Evolutionary conservation across 2,113 vertebrate genomes (phyloP).

Genomic region (Psammodynastes pulverulentus): DNA sequence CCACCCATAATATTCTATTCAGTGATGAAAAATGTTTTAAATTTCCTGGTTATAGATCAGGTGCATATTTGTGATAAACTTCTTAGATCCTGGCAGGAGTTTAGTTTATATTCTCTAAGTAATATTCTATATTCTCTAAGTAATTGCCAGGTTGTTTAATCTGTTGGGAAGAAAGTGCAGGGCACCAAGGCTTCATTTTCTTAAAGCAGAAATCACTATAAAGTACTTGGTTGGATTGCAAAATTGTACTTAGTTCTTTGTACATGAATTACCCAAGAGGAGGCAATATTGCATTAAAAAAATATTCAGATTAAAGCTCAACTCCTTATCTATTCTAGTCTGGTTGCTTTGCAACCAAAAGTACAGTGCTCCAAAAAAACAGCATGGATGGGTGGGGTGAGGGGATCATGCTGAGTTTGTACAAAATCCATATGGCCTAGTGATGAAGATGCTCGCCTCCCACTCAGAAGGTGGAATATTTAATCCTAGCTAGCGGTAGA

Average conservation of each 20-base stretch:
- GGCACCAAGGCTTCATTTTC: neutral
- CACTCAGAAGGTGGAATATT: too few relatives aligned
- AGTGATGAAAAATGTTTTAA: neutral
- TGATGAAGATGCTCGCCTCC: too few relatives aligned
- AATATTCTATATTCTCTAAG: neutral
- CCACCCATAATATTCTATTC: neutral
- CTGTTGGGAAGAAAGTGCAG: neutral
- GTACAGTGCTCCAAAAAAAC: neutral
- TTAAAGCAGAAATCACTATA: neutral
- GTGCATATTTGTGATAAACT: neutral
- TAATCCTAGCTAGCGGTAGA: too few relatives aligned
- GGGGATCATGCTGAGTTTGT: neutral
- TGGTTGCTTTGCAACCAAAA: neutral
- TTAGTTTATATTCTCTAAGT: neutral
- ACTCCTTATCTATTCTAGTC: neutral
- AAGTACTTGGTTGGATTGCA: neutral
- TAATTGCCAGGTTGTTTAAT: neutral
- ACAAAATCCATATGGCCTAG: neutral
- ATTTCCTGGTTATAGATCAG: neutral
- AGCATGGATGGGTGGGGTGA: neutral
- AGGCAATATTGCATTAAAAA: neutral
- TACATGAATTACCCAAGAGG: neutral
- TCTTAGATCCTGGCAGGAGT: neutral
- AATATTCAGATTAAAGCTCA: neutral
- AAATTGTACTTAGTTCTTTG: neutral